Percentiles rank a stretch among this genome's conserved stretches.
Conservation (phyloP, 2,888 invertebrate genomes). For the Campaea margaritaria region DNA sequence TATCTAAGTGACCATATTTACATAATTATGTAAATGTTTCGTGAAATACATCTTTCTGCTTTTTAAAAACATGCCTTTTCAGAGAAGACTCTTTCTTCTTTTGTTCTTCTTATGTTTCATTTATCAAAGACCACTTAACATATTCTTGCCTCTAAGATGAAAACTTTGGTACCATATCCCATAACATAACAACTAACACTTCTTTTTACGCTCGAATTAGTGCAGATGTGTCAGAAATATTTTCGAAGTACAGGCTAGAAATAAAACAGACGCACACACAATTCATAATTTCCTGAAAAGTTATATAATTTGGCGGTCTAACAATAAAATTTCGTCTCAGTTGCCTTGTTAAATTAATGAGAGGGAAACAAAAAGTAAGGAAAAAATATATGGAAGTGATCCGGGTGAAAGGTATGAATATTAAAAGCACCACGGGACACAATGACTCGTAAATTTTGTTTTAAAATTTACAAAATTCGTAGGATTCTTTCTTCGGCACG, state of each 20-base stretch:
- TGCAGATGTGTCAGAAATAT: too few relatives aligned
- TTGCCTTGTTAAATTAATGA: conserved; percentile 35
- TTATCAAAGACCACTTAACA: too few relatives aligned
- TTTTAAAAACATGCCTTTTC: too few relatives aligned
- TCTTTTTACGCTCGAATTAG: too few relatives aligned
- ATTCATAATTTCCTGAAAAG: conserved; percentile 7
- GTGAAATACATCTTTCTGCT: too few relatives aligned
- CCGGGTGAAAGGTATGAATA: conserved; percentile 38
- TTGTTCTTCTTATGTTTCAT: too few relatives aligned
- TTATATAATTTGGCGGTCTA: conserved; percentile 13
- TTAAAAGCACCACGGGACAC: conserved; percentile 38
- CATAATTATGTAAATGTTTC: too few relatives aligned
- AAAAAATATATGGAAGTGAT: conserved; percentile 30
- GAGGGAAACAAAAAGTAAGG: conserved; percentile 28
- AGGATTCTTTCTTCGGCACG: conserved; percentile 26
- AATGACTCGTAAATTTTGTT: conserved; percentile 44
- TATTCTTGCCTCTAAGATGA: too few relatives aligned
- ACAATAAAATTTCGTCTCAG: conserved; percentile 26
- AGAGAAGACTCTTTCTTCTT: too few relatives aligned
- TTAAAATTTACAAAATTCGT: conserved; percentile 41
- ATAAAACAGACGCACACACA: not conserved
- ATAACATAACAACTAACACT: too few relatives aligned
- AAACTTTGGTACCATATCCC: too few relatives aligned
- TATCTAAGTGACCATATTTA: too few relatives aligned
- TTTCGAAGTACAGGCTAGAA: not conserved